Conservation (phyloP, 2,797 vertebrate species). For the Dromococcyx pavoninus region DNA sequence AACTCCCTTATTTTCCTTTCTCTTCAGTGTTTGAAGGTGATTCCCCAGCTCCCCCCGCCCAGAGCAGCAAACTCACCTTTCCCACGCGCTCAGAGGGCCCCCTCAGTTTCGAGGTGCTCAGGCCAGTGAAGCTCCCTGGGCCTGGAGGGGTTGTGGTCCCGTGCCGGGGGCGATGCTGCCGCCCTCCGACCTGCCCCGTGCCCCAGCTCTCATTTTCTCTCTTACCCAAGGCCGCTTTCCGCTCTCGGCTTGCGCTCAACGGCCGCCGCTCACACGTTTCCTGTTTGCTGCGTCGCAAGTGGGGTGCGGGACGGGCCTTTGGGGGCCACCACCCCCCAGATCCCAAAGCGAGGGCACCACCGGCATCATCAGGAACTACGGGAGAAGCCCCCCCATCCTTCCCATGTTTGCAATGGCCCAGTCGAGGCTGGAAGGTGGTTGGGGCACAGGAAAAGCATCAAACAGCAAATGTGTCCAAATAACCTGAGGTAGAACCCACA, state of each 20-base stretch:
- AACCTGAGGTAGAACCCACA: accelerated
- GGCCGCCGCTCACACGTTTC: constrained; percentile 41
- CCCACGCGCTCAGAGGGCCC: accelerated
- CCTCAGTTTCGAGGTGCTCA: not conserved
- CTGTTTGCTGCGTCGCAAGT: not conserved
- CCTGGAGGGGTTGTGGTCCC: not conserved
- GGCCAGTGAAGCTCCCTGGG: accelerated
- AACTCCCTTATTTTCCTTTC: not conserved
- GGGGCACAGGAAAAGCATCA: not conserved
- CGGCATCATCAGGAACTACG: accelerated
- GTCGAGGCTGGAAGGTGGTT: not conserved
- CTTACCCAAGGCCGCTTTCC: constrained; percentile 71
- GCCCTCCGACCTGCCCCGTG: not conserved
- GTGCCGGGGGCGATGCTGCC: accelerated
- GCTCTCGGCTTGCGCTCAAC: constrained; percentile 3
- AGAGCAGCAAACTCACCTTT: not conserved
- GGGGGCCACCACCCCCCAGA: accelerated
- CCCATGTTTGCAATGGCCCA: accelerated
- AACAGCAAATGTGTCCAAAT: not conserved
- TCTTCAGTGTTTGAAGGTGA: not conserved
- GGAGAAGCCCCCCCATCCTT: not conserved
- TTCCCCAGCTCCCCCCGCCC: accelerated
- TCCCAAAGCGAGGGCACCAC: not conserved
- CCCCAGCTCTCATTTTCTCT: not conserved
- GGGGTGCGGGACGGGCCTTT: not conserved